Evolutionary conservation across 2,888 invertebrate genomes (phyloP).

Genomic region (Drosophila percnosoma): DNA sequence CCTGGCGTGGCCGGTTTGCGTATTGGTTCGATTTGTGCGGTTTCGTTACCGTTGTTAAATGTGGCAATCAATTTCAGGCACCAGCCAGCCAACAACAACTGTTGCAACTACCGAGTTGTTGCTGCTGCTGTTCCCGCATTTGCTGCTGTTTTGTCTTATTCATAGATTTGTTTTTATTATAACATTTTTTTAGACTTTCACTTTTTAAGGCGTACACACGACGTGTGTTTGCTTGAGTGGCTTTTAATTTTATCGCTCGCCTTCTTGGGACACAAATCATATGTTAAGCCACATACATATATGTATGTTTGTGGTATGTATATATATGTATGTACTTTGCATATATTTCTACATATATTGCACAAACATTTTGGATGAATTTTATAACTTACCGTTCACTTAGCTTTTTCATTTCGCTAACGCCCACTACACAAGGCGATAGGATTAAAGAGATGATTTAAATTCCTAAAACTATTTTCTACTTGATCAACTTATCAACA

Average conservation of each 20-base stretch:
- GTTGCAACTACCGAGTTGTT: constrained; percentile 47
- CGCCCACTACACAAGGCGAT: background rate
- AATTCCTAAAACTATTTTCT: background rate
- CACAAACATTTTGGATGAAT: background rate
- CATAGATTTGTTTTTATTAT: constrained; percentile 55
- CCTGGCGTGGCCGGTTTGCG: constrained; percentile 59
- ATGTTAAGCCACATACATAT: background rate
- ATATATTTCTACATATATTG: constrained; percentile 25
- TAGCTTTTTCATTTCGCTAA: background rate
- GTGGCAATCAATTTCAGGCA: constrained; percentile 69
- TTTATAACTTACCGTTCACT: background rate
- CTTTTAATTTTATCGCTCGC: constrained; percentile 30
- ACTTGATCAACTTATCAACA: background rate
- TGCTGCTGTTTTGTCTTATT: constrained; percentile 44
- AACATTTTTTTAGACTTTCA: constrained; percentile 67
- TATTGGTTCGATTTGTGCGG: constrained; percentile 56
- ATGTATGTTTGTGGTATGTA: constrained; percentile 3
- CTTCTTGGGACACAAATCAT: constrained; percentile 38
- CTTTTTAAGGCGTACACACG: constrained; percentile 46
- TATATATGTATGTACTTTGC: background rate
- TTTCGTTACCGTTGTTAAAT: constrained; percentile 68
- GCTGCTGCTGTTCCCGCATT: constrained; percentile 15
- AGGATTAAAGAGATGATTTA: background rate
- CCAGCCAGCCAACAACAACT: constrained; percentile 41
- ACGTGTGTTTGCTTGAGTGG: constrained; percentile 17